phyloP scores from a whole-genome alignment of 2,113 vertebrate species.

The Talpa occidentalis region DNA sequence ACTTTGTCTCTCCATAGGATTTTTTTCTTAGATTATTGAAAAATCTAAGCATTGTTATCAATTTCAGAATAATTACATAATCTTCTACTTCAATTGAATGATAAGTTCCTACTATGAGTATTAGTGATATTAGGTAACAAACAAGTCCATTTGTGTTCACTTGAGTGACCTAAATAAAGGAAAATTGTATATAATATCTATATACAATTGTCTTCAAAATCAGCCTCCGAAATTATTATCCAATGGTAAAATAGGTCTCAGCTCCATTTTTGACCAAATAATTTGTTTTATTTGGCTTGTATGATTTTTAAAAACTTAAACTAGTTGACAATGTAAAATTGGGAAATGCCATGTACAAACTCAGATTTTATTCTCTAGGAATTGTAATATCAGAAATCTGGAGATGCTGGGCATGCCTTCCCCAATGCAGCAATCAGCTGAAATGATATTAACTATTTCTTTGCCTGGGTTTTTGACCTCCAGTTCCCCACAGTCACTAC shows the following conservation, averaged over 20 bases:
- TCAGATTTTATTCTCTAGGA: slow-evolving; percentile 2
- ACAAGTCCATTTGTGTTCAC: slow-evolving; percentile 6
- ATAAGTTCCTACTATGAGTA: slow-evolving; percentile 27
- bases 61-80: slow-evolving; percentile 47
- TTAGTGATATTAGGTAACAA: neutral
- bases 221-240: neutral
- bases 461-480: neutral
- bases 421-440: neutral
- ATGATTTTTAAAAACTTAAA: neutral
- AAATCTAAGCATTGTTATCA: neutral
- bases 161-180: neutral
- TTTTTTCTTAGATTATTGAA: slow-evolving; percentile 29
- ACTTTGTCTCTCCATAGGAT: neutral
- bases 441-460: neutral
- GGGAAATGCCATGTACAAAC: neutral
- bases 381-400: neutral
- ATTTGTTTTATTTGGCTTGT: neutral
- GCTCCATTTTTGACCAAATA: slow-evolving; percentile 17
- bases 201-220: slow-evolving; percentile 12
- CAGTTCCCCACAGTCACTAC: neutral
- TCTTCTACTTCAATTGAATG: neutral
- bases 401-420: neutral
- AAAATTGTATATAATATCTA: neutral
- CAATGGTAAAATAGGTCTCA: neutral
- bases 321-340: slow-evolving; percentile 1